These are phyloP conservation scores for Osmerus eperlanus DNA, from an alignment of 2,113 vertebrate genomes.

Conservation along the genomic window DNA sequence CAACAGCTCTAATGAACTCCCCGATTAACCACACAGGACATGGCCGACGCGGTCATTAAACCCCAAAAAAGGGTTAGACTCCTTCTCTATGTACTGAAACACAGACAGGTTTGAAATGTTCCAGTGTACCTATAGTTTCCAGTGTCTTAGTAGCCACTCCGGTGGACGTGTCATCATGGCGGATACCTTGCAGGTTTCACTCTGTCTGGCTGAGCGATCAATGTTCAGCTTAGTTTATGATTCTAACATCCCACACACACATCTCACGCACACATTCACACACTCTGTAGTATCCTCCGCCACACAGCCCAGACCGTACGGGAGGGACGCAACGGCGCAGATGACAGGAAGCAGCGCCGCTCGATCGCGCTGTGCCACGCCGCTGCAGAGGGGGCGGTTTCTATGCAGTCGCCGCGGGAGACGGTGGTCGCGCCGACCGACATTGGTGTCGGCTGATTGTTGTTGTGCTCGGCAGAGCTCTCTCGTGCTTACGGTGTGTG, in stretches of 20 bases:
- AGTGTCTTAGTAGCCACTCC: constrained; percentile 39
- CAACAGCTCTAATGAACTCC: constrained; percentile 49
- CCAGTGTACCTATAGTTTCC: constrained; percentile 35
- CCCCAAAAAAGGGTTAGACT: background rate
- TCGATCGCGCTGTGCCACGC: too few relatives aligned
- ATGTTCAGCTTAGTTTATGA: constrained; percentile 25
- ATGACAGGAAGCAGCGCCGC: too few relatives aligned
- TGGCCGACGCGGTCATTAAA: too few relatives aligned
- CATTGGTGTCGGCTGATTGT: too few relatives aligned
- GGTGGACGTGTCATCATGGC: constrained; percentile 39
- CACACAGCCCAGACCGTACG: too few relatives aligned
- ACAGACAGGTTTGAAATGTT: background rate
- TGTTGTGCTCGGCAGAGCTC: constrained; percentile 23
- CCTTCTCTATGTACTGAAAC: too few relatives aligned
- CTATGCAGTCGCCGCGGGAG: too few relatives aligned
- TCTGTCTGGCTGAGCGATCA: constrained; percentile 52
- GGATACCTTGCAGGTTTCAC: constrained; percentile 57
- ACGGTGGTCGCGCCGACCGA: too few relatives aligned
- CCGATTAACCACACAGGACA: constrained; percentile 26
- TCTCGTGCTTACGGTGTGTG: constrained; percentile 23
- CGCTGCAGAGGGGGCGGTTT: too few relatives aligned
- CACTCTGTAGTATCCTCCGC: too few relatives aligned
- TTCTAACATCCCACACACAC: constrained; percentile 22
- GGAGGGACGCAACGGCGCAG: too few relatives aligned
- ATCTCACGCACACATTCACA: too few relatives aligned